Conservation (phyloP, 2,113 vertebrate genomes). For the Etheostoma cragini region DNA sequence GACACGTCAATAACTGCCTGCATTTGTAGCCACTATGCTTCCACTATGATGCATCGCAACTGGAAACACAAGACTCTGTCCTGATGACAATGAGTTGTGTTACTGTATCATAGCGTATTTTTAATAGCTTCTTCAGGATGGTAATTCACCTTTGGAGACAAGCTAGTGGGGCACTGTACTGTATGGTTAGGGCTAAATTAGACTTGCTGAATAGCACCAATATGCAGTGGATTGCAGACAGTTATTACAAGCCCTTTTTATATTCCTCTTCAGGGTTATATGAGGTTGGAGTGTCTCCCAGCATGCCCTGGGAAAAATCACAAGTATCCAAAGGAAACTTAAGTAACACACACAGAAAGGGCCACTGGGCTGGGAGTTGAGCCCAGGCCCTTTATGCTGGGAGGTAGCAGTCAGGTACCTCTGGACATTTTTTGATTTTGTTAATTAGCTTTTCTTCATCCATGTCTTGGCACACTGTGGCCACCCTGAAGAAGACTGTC, state of each 20-base stretch:
- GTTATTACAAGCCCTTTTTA: not conserved
- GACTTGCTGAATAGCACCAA: not conserved
- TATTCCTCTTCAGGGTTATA: not conserved
- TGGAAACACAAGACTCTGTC: not conserved
- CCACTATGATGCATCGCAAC: not conserved
- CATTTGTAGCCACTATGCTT: not conserved
- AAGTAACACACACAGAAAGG: not conserved
- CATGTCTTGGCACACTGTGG: conserved; percentile 31
- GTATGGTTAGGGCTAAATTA: not conserved
- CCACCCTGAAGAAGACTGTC: not conserved
- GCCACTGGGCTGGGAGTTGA: conserved; percentile 13
- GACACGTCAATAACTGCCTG: no score
- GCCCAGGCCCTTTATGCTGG: not conserved
- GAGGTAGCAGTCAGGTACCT: conserved; percentile 17
- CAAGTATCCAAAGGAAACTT: conserved; percentile 19
- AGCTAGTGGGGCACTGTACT: not conserved
- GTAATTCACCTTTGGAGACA: not conserved
- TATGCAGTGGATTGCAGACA: not conserved
- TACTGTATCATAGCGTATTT: conserved; percentile 13
- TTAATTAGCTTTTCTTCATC: conserved; percentile 52
- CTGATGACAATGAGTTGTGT: not conserved
- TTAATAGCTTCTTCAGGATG: not conserved
- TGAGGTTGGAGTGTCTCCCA: conserved; percentile 14
- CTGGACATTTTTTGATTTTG: conserved; percentile 31
- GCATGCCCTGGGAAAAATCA: conserved; percentile 3